Conservation (phyloP, 1,140 invertebrate species). For the Hermetia illucens region DNA sequence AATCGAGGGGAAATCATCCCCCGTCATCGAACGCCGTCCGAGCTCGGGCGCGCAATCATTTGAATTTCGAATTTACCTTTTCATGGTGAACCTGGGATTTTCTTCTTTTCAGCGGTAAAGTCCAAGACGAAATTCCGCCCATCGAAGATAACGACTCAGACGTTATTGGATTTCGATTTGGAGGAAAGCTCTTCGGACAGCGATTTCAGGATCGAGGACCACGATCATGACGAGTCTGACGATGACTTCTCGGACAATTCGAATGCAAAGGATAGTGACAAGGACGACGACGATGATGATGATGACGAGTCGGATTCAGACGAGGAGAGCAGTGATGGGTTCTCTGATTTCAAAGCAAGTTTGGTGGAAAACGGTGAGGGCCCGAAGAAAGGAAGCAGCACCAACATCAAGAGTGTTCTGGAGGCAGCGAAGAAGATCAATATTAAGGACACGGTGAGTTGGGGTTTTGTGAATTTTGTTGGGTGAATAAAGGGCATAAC, state of each 20-base stretch:
- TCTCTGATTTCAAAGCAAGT: conserved; percentile 22
- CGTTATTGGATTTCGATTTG: conserved; percentile 41
- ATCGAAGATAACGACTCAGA: conserved; percentile 25
- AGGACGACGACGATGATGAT: conserved; percentile 30
- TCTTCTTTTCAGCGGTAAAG: neutral
- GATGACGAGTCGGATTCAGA: conserved; percentile 29
- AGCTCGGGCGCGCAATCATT: no score
- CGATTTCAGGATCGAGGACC: conserved; percentile 85
- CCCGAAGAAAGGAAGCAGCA: neutral
- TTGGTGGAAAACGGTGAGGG: no score
- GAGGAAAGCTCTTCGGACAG: conserved; percentile 91
- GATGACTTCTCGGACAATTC: conserved; percentile 46
- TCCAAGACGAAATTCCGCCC: conserved; percentile 10
- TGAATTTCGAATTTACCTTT: no score
- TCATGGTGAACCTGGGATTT: no score
- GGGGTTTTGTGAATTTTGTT: no score
- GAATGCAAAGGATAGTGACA: conserved; percentile 33
- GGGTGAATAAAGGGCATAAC: no score
- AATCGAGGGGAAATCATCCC: no score
- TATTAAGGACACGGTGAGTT: no score
- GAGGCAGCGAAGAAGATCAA: no score
- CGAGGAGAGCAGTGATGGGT: conserved; percentile 29
- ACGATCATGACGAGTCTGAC: conserved; percentile 54
- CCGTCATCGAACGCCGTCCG: no score
- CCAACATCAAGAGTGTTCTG: neutral